Evolutionary conservation across 2,113 vertebrate species (phyloP), one percentile per base, ranked within the genome.

Genomic region (Phylloscopus trochilus): DNA sequence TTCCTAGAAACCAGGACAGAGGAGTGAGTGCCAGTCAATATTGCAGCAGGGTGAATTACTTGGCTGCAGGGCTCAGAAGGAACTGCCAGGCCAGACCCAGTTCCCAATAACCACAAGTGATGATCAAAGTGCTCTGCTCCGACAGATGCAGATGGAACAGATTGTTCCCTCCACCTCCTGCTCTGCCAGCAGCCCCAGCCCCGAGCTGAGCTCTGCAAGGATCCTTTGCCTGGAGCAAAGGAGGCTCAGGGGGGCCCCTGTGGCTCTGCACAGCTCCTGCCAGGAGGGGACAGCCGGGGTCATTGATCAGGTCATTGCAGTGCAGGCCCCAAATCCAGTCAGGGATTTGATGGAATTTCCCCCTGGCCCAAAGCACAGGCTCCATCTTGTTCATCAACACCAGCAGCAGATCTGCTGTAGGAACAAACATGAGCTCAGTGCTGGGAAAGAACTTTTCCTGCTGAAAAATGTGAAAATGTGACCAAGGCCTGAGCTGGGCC

Each of bases 71-170:
- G 46, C 74, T 83, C 44, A 13, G 28, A 23, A 59, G 86, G 68
- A 93, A 14, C 53, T 67, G 11, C 44, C 83, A 37, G 62, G 46
- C 63, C 59, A 56, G 72, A 31, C 27, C 72, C 77, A 56, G 59
- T 23, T 87, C 47, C 60, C 23, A 15, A 47, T 8, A 81, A 81
- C 56, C 83, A 35, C 24, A 5, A 39, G 63, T 4, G 72, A 39
- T 62, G 92, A 93, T 81, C 90, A 70, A 86, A 88, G 83, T 7
- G 78, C 95, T 73, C 27, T 0, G 0, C 81, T 88, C 78, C 0
- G 2, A 31, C 52, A 87, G 84, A 55, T 67, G 56, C 90, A 87
- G 91, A 91, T 47, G 66, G 96, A 91, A 84, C 92, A 92, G 86
- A 92, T 82, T 82, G 92, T 92, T 93, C 86, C 68, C 73, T 72